Conservation (phyloP, 2,888 invertebrate genomes). For the Amblyteles armatorius region DNA sequence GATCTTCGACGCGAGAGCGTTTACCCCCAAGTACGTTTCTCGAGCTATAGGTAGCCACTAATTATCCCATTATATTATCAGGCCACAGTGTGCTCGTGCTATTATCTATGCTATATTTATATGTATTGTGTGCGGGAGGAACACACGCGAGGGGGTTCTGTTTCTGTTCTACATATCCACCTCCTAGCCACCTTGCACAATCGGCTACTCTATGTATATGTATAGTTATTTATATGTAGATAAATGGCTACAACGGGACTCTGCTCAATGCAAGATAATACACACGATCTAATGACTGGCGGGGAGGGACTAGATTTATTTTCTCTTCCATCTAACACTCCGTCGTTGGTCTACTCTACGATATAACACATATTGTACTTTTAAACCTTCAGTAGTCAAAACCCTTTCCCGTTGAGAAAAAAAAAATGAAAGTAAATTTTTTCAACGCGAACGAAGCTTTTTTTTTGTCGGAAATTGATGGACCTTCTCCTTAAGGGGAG, state of each 20-base stretch:
- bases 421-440: not conserved
- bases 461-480: not conserved
- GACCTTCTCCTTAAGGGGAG: no score
- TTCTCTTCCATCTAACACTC: not conserved
- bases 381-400: not conserved
- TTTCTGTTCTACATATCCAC: conserved; percentile 36
- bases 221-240: conserved; percentile 6
- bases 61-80: conserved; percentile 54
- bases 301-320: not conserved
- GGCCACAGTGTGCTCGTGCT: conserved; percentile 42
- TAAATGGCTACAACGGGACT: conserved; percentile 11
- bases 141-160: conserved; percentile 29
- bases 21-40: conserved; percentile 33
- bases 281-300: conserved; percentile 30
- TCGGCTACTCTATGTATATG: conserved; percentile 34
- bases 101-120: conserved; percentile 41
- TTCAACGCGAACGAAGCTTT: no score
- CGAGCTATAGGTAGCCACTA: conserved; percentile 47
- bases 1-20: conserved; percentile 27
- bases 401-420: not conserved
- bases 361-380: not conserved
- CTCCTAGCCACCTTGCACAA: conserved; percentile 17
- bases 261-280: conserved; percentile 33
- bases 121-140: not conserved
- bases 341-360: not conserved